Conservation (phyloP, 2,113 vertebrate genomes). For the Gallinago jamesoni region DNA sequence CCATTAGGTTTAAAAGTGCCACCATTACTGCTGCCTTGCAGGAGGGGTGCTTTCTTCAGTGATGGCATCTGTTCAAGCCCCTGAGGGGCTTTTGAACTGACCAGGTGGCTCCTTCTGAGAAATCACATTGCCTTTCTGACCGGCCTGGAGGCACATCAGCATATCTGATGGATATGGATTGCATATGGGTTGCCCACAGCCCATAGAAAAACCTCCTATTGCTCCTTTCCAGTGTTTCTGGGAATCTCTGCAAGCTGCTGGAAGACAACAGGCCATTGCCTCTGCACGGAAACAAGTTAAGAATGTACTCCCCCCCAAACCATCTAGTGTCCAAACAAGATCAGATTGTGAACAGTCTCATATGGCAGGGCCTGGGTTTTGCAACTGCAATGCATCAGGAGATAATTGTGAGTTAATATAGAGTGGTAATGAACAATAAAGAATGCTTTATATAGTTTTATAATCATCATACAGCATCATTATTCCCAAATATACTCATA, state of each 20-base stretch:
- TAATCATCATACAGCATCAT: slow-evolving; percentile 45
- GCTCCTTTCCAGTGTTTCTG: background rate
- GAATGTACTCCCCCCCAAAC: background rate
- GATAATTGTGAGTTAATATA: slow-evolving; percentile 45
- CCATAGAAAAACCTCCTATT: background rate
- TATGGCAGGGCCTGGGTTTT: background rate
- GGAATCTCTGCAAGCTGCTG: background rate
- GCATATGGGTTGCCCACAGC: background rate
- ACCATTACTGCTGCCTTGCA: background rate
- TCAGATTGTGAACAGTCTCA: background rate
- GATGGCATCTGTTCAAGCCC: background rate
- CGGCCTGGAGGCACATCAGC: background rate
- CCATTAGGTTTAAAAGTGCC: background rate
- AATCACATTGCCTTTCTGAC: background rate
- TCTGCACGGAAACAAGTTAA: background rate
- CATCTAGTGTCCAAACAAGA: background rate
- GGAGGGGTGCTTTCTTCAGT: background rate
- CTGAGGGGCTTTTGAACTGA: background rate
- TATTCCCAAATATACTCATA: slow-evolving; percentile 45
- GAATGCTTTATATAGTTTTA: slow-evolving; percentile 51
- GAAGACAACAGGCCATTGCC: background rate
- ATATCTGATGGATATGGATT: background rate
- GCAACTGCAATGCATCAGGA: slow-evolving; percentile 32
- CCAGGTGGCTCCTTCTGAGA: background rate
- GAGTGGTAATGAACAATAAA: slow-evolving; percentile 60